Base-by-base conservation (phyloP, 2,888 invertebrate genomes). In the Pycnomerus fuliginosus region DNA sequence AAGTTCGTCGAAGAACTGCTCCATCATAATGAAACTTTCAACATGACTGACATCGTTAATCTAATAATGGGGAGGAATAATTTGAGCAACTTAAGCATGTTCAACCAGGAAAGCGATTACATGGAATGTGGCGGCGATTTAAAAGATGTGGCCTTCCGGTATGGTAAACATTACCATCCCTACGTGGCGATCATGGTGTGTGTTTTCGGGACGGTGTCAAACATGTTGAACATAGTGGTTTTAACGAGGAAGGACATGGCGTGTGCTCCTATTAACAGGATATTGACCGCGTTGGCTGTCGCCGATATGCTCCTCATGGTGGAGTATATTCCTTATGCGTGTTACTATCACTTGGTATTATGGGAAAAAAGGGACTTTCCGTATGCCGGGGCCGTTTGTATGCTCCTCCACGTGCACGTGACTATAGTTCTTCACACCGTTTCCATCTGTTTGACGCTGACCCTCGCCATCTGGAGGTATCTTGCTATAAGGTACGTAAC, bases 301-400 rank as follows among this genome's bases (percentile, higher is more conserved):
- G 88, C 91, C 1, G 94, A 95, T 68, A 85, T 93, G 72, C 80
- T 92, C 54, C 88, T 94, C 16, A 94, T 95, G 85, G 71, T 92
- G 67, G 91, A 92, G 60, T 90, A 89, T 65, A 80, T 89, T 50
- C 86, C 87, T 2, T 87, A 84, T 64, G 80, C 83, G 2, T 76
- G 82, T 35, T 84, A 86, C 68, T 81, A 80, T 65, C 57, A 62
- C 35, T 80, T 82, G 62, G 78, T 84, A 44, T 70, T 81, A 29
- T 82, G 83, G 0, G 80, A 82, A 45, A 76, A 79, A 53, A 73
- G 76, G 22, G 79, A 80, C 57, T 86, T 83, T 74, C 82, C 85
- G 1, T 85, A 85, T 66, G 77, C 78, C 16, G 85, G 85, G 77
- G 85, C 87, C 0, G 80, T 83, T 4, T 87, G 84, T 62, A 80